phyloP scores from a whole-genome alignment of 2,888 invertebrate genomes.

The Sesia apiformis region DNA sequence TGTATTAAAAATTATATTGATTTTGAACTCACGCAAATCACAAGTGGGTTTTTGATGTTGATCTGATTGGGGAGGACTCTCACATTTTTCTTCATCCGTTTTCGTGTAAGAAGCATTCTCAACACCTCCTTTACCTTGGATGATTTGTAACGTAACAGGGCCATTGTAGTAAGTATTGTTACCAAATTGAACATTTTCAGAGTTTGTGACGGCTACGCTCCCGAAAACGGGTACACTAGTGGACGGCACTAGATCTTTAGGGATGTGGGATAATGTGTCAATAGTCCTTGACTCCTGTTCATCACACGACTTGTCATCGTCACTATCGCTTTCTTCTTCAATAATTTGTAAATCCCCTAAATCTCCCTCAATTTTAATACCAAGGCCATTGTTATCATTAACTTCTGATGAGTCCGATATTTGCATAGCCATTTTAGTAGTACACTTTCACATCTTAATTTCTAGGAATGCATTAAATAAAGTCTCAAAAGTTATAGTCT shows the following conservation, averaged over 20 bases:
- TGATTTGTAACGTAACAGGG: conserved; percentile 83
- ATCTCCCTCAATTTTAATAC: conserved; percentile 44
- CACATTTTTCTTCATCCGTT: conserved; percentile 29
- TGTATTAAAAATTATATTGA: no score
- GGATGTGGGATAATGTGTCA: conserved; percentile 20
- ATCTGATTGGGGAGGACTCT: no score
- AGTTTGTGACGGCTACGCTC: conserved; percentile 78
- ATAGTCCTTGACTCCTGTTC: conserved; percentile 7
- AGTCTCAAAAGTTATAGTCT: background rate
- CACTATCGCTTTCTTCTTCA: conserved; percentile 35
- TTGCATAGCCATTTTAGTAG: conserved; percentile 30
- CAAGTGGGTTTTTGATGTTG: no score
- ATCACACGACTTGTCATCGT: conserved; percentile 18
- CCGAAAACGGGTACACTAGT: conserved; percentile 50
- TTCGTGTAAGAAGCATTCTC: conserved; percentile 44
- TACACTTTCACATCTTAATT: conserved; percentile 3
- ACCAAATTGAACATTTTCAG: conserved; percentile 83
- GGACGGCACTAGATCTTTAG: conserved; percentile 28
- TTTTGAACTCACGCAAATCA: no score
- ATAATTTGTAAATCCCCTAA: conserved; percentile 46
- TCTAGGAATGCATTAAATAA: background rate
- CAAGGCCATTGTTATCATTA: conserved; percentile 17
- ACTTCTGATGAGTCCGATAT: conserved; percentile 10
- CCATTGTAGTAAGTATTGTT: conserved; percentile 85
- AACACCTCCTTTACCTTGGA: conserved; percentile 59